A percentile compares a stretch with the other conserved stretches of the same genome.
Evolutionary conservation across 1,140 invertebrate genomes (phyloP).

Genomic region (Chionoecetes opilio): DNA sequence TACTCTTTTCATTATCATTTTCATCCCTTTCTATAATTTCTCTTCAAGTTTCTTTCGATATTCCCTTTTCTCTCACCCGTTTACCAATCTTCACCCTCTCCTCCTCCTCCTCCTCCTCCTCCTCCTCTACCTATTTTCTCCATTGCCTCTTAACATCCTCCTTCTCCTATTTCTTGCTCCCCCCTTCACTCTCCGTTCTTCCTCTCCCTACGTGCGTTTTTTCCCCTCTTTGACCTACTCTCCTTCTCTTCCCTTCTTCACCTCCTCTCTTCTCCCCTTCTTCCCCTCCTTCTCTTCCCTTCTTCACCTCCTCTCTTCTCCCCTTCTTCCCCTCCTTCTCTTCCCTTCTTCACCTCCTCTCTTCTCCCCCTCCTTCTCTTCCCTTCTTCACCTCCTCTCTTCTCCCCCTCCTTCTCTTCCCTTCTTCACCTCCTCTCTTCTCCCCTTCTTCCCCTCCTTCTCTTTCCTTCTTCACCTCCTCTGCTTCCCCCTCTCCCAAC

Average conservation of each 20-base stretch:
- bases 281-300: no score
- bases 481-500: background rate
- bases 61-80: background rate
- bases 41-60: background rate
- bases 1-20: no score
- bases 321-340: no score
- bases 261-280: no score
- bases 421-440: no score
- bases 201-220: background rate
- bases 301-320: no score
- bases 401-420: no score
- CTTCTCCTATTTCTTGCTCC: background rate
- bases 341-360: no score
- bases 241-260: background rate
- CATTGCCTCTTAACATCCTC: background rate
- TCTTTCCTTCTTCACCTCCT: background rate
- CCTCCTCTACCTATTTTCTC: background rate
- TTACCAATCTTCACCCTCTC: background rate
- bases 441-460: no score
- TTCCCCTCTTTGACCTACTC: background rate
- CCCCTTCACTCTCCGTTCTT: background rate
- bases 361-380: no score
- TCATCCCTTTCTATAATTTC: background rate
- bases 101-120: slow-evolving; percentile 6
- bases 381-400: no score